Conservation (phyloP, 2,113 vertebrate genomes). For the Strix aluco region DNA sequence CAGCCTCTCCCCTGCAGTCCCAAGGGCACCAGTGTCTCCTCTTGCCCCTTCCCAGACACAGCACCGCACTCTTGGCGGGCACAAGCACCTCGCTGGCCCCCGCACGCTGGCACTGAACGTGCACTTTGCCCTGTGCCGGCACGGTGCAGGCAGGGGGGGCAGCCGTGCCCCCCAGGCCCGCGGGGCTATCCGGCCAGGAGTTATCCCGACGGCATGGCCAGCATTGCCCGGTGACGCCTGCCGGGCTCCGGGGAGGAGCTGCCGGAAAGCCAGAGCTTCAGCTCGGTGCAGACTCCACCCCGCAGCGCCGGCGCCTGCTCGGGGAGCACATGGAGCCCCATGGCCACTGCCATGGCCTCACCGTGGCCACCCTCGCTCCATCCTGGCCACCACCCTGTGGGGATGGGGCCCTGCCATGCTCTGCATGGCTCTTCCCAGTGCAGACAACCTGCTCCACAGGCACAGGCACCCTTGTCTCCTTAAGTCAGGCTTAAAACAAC, state of each 20-base stretch:
- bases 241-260: background rate
- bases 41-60: background rate
- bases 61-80: rapidly evolving
- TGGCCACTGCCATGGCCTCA: background rate
- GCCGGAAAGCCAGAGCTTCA: background rate
- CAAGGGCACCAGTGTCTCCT: background rate
- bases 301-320: background rate
- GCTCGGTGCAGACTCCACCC: background rate
- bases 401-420: rapidly evolving
- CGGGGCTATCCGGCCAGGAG: background rate
- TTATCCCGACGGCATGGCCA: background rate
- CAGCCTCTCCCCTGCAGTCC: background rate
- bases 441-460: background rate
- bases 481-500: background rate
- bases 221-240: background rate
- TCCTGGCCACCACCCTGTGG: background rate
- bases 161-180: rapidly evolving
- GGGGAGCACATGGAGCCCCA: background rate
- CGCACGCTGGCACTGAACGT: rapidly evolving
- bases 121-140: background rate
- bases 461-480: background rate
- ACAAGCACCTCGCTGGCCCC: rapidly evolving
- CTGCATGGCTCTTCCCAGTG: rapidly evolving
- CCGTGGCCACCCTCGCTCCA: background rate
- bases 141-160: rapidly evolving